phyloP scores from a whole-genome alignment of 2,888 invertebrate genomes.

The Brachypterus glaber region DNA sequence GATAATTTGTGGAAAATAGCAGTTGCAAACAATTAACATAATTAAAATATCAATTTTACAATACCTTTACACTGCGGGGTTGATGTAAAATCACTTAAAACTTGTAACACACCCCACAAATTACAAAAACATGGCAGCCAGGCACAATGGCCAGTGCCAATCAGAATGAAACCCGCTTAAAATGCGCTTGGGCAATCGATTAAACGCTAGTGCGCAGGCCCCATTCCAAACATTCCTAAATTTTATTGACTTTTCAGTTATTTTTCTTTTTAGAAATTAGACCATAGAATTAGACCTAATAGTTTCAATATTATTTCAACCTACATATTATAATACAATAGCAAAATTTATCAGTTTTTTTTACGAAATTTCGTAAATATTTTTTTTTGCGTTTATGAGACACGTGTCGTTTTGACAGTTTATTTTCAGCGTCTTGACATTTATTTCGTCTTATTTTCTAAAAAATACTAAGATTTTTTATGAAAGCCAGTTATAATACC shows the following conservation, averaged over 20 bases:
- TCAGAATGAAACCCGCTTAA: slow-evolving; percentile 34
- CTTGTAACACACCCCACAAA: slow-evolving; percentile 50
- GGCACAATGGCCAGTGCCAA: slow-evolving; percentile 38
- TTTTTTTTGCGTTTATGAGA: no score
- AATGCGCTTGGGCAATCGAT: slow-evolving; percentile 26
- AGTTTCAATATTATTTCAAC: no score
- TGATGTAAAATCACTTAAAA: slow-evolving; percentile 30
- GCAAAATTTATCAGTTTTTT: no score
- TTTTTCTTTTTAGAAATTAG: no score
- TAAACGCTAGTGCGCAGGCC: not conserved
- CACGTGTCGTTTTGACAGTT: no score
- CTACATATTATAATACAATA: no score
- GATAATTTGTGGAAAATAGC: slow-evolving; percentile 4
- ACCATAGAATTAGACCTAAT: no score
- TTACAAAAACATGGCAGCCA: slow-evolving; percentile 69
- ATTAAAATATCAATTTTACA: slow-evolving; percentile 12
- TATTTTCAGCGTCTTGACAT: no score
- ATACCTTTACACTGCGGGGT: slow-evolving; percentile 35
- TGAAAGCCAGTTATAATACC: no score
- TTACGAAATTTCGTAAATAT: no score
- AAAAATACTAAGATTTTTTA: no score
- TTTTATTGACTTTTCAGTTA: not conserved
- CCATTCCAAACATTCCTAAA: not conserved
- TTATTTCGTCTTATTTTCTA: no score
- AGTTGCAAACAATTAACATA: slow-evolving; percentile 14